Evolutionary conservation across 2,113 vertebrate species (phyloP).

Genomic region (Stigmatopora nigra): DNA sequence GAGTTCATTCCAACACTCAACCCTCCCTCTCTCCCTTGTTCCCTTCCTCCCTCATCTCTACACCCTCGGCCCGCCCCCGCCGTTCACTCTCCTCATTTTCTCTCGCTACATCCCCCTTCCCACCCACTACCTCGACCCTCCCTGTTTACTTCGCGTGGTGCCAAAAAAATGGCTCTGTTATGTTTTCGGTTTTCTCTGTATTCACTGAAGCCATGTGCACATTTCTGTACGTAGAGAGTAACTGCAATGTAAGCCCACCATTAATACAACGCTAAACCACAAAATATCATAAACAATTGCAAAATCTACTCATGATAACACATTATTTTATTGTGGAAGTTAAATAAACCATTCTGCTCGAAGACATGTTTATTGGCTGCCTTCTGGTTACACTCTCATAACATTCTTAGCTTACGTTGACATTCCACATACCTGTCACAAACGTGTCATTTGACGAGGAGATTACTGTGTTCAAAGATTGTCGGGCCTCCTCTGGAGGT

Average conservation of each 20-base stretch:
- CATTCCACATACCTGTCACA: slow-evolving; percentile 29
- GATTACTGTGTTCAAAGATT: slow-evolving; percentile 37
- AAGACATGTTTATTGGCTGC: slow-evolving; percentile 4
- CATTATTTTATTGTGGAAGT: not conserved
- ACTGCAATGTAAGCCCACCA: not conserved
- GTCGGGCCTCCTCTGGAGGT: slow-evolving; percentile 38
- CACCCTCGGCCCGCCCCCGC: slow-evolving; percentile 66
- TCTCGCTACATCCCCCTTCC: slow-evolving; percentile 58
- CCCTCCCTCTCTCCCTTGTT: slow-evolving; percentile 64
- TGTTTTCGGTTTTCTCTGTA: slow-evolving; percentile 80
- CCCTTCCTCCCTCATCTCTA: slow-evolving; percentile 60
- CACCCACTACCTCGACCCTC: slow-evolving; percentile 66
- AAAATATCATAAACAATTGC: not conserved
- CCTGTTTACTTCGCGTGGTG: slow-evolving; percentile 81
- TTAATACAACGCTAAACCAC: not conserved
- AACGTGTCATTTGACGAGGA: slow-evolving; percentile 47
- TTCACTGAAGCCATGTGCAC: slow-evolving; percentile 26
- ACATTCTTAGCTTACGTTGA: slow-evolving; percentile 10
- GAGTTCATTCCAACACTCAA: slow-evolving; percentile 91
- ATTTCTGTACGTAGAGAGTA: slow-evolving; percentile 4
- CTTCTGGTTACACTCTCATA: slow-evolving; percentile 1
- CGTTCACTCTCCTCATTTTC: slow-evolving; percentile 74
- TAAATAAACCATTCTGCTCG: not conserved
- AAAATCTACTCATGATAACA: not conserved
- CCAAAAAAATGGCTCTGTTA: slow-evolving; percentile 84